These are phyloP conservation scores for Sciurus carolinensis DNA, from an alignment of 2,797 vertebrate species.

Conservation along the genomic window DNA sequence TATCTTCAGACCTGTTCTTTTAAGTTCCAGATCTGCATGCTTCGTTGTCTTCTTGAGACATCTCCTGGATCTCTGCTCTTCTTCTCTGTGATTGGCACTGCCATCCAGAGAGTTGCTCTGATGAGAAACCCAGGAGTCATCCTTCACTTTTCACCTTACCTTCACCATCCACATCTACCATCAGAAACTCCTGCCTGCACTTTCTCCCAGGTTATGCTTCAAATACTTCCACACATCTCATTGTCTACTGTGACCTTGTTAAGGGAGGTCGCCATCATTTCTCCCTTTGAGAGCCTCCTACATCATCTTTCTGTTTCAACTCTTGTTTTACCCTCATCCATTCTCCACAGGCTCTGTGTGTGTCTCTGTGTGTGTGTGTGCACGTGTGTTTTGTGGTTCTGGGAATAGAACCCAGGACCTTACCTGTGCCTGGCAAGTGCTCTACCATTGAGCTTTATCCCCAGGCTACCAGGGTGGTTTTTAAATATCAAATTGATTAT, in stretches of 20 bases:
- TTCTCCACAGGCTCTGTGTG: background rate
- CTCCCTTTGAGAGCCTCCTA: background rate
- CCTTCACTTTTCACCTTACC: background rate
- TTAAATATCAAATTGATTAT: conserved; percentile 30
- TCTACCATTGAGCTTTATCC: too few relatives aligned
- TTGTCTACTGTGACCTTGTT: background rate
- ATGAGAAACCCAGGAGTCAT: background rate
- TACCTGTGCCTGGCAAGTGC: too few relatives aligned
- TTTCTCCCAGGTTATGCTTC: background rate
- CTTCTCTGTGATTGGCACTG: background rate
- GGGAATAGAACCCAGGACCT: too few relatives aligned
- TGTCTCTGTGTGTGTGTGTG: too few relatives aligned
- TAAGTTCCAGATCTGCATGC: background rate
- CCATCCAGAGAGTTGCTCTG: background rate
- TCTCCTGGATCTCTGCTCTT: background rate
- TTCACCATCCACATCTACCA: background rate
- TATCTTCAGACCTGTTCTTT: background rate
- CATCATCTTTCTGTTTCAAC: background rate
- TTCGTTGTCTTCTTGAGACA: background rate
- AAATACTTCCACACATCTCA: background rate
- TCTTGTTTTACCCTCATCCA: background rate
- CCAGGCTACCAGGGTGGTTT: background rate
- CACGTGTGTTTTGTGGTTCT: too few relatives aligned
- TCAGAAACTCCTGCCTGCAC: background rate
- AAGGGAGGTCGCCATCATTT: background rate